These are phyloP conservation scores for Rhagonycha lutea DNA, from an alignment of 2,888 invertebrate species.

Conservation along the genomic window DNA sequence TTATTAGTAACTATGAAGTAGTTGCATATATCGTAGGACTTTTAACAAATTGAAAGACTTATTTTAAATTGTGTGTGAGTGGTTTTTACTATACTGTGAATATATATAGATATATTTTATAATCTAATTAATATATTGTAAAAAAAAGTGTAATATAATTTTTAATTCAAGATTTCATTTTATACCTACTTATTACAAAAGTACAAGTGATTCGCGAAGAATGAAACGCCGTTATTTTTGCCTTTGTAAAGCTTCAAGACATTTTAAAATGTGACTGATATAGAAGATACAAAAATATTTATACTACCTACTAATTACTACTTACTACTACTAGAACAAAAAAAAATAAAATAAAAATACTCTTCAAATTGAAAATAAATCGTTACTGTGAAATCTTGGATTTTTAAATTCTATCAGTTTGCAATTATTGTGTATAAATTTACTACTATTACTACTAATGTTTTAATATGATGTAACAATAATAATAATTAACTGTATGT, in stretches of 20 bases:
- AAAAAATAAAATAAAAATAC: neutral
- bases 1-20: conserved; percentile 41
- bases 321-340: neutral
- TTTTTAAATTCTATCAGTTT: neutral
- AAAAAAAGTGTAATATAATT: neutral
- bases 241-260: neutral
- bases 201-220: neutral
- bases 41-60: conserved; percentile 54
- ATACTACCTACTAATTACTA: neutral
- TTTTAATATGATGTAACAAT: neutral
- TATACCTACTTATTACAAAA: neutral
- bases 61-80: conserved; percentile 51
- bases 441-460: neutral
- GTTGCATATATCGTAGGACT: conserved; percentile 44
- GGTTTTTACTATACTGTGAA: conserved; percentile 41
- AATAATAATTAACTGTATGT: neutral
- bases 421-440: neutral
- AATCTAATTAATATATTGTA: neutral
- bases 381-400: neutral
- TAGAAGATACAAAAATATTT: neutral
- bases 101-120: conserved; percentile 29
- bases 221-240: neutral
- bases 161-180: neutral
- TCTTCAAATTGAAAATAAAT: neutral
- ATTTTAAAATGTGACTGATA: neutral